Evolutionary conservation across 1,140 invertebrate species (phyloP).

Genomic region (Lucilia cuprina): DNA sequence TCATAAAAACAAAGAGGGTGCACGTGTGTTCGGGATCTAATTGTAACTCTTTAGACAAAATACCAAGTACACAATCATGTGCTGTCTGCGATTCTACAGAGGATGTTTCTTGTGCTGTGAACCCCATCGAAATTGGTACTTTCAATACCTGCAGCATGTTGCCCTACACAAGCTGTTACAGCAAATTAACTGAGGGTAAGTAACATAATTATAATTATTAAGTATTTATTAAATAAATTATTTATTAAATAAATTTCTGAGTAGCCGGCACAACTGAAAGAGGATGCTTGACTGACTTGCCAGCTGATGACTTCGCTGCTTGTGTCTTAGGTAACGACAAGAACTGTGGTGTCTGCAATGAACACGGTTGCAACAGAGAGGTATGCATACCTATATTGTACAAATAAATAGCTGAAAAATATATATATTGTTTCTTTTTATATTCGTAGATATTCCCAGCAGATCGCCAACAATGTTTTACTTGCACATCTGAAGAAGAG

Average conservation of each 20-base stretch:
- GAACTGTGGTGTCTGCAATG: constrained; percentile 46
- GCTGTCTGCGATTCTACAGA: constrained; percentile 51
- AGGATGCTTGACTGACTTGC: constrained; percentile 51
- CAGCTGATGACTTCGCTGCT: constrained; percentile 45
- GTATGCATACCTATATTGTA: constrained; percentile 37
- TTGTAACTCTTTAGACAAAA: constrained; percentile 46
- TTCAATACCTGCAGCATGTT: constrained; percentile 46
- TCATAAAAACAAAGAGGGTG: constrained; percentile 53
- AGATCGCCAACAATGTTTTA: constrained; percentile 52
- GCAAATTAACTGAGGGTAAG: constrained; percentile 31
- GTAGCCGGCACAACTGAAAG: constrained; percentile 53
- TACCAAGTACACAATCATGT: constrained; percentile 43
- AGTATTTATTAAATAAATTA: not conserved
- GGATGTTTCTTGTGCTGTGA: constrained; percentile 48
- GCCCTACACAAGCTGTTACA: constrained; percentile 51
- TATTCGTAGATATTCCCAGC: constrained; percentile 49
- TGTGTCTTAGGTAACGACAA: constrained; percentile 49
- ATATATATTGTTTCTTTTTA: not conserved
- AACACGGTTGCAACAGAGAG: constrained; percentile 54
- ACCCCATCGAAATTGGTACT: constrained; percentile 43
- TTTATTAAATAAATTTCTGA: not conserved
- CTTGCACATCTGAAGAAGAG: constrained; percentile 52
- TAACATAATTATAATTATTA: constrained; percentile 33
- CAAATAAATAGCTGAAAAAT: not conserved
- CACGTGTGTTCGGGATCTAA: constrained; percentile 48